phyloP scores from a whole-genome alignment of 2,888 invertebrate genomes.

The Temnothorax unifasciatus region DNA sequence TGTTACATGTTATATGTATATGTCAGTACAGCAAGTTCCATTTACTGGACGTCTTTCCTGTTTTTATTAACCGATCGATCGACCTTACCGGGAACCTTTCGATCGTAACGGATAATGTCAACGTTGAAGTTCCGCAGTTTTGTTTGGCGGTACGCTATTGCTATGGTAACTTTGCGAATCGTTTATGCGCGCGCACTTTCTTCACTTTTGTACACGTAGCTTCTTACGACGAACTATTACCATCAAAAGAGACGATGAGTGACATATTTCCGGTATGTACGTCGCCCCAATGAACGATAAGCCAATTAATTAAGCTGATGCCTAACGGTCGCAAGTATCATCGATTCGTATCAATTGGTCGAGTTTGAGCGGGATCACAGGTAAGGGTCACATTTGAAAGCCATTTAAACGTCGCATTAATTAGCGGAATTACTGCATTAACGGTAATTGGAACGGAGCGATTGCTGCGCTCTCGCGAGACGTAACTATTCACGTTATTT shows the following conservation, averaged over 20 bases:
- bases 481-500: conserved; percentile 27
- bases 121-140: conserved; percentile 72
- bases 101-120: conserved; percentile 68
- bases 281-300: conserved; percentile 3
- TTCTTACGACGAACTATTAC: conserved; percentile 25
- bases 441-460: conserved; percentile 40
- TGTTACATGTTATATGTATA: not conserved
- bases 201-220: conserved; percentile 11
- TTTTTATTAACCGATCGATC: conserved; percentile 65
- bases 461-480: not conserved
- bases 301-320: conserved; percentile 56
- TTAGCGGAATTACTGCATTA: conserved; percentile 53
- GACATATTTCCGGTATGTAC: conserved; percentile 29
- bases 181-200: conserved; percentile 49
- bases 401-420: conserved; percentile 44
- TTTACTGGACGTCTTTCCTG: conserved; percentile 28
- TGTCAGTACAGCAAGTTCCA: conserved; percentile 4
- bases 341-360: conserved; percentile 52
- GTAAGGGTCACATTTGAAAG: conserved; percentile 47
- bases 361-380: conserved; percentile 28
- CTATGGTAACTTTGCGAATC: conserved; percentile 76
- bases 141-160: conserved; percentile 73
- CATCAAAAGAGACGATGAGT: not conserved
- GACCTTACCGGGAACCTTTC: conserved; percentile 56
- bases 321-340: conserved; percentile 37